phyloP scores from a whole-genome alignment of 2,797 vertebrate genomes.

The Xyrichtys novacula region DNA sequence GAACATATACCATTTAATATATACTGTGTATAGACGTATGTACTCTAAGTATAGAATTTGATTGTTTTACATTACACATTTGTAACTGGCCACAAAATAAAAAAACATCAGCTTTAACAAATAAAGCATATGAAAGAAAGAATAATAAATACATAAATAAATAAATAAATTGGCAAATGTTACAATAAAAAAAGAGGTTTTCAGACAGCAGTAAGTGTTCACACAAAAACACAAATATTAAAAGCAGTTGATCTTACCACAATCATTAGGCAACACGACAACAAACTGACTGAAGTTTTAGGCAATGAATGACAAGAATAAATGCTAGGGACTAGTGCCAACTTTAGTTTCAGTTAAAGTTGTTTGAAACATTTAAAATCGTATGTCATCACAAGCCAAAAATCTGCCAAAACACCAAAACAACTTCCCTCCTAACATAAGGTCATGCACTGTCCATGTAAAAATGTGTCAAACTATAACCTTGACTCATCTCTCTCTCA shows the following conservation, averaged over 20 bases:
- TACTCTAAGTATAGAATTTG: slow-evolving; percentile 73
- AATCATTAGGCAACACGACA: slow-evolving; percentile 69
- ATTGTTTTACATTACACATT: slow-evolving; percentile 77
- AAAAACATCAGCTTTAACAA: slow-evolving; percentile 78
- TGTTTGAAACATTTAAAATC: slow-evolving; percentile 27
- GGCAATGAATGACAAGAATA: slow-evolving; percentile 33
- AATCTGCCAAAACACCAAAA: slow-evolving; percentile 37
- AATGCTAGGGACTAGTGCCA: slow-evolving; percentile 13
- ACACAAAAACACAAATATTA: slow-evolving; percentile 71
- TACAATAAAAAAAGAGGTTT: slow-evolving; percentile 60
- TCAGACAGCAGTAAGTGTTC: slow-evolving; percentile 65
- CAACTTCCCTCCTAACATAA: background rate
- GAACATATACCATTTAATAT: slow-evolving; percentile 87
- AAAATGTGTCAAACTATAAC: slow-evolving; percentile 11
- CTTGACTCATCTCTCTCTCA: slow-evolving; percentile 7
- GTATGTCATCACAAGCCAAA: slow-evolving; percentile 8
- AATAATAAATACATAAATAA: slow-evolving; percentile 63
- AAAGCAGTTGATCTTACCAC: slow-evolving; percentile 67
- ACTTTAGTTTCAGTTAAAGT: slow-evolving; percentile 11
- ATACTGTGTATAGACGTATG: slow-evolving; percentile 63
- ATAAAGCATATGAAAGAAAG: slow-evolving; percentile 75
- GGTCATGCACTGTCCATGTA: background rate
- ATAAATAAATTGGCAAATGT: slow-evolving; percentile 62
- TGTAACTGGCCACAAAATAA: slow-evolving; percentile 79
- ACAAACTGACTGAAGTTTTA: slow-evolving; percentile 35